Percentiles rank a stretch among this genome's conserved stretches.
phyloP scores from a whole-genome alignment of 92 coral and sea anemone species.

The Actinostola sp. region DNA sequence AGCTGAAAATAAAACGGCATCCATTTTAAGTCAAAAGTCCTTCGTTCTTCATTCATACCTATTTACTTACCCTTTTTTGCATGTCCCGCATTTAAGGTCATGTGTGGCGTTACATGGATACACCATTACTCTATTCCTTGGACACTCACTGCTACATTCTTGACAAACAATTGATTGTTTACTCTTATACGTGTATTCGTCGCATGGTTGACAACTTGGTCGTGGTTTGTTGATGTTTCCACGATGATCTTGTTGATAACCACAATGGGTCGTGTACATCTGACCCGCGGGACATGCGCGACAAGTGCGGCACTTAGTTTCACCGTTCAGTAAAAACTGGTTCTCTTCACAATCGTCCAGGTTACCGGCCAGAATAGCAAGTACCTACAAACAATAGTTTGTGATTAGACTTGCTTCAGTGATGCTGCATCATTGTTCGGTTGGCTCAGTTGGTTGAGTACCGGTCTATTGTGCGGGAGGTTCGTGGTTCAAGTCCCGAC shows the following conservation, averaged over 20 bases:
- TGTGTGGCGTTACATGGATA: conserved; percentile 28
- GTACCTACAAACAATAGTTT: no score
- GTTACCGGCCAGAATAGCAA: no score
- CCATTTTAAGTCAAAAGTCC: no score
- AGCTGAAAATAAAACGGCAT: no score
- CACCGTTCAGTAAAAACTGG: conserved; percentile 8
- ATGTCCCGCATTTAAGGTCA: conserved; percentile 10
- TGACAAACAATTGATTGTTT: conserved; percentile 3
- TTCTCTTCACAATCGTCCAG: neutral
- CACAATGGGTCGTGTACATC: conserved; percentile 22
- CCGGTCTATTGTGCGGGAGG: no score
- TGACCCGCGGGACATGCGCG: conserved; percentile 35
- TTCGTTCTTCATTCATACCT: no score
- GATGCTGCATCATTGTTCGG: no score
- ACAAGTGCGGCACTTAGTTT: conserved; percentile 1
- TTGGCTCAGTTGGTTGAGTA: no score
- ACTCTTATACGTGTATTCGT: neutral
- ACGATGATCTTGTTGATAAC: neutral
- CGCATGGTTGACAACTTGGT: conserved; percentile 1
- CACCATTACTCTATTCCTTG: neutral
- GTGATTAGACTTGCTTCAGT: no score
- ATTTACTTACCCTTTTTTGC: conserved; percentile 30
- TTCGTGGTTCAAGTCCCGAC: no score
- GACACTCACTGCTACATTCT: neutral
- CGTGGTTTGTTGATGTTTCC: neutral